Evolutionary conservation across 2,888 invertebrate species (phyloP).

Genomic region (Chloromyia formosa): DNA sequence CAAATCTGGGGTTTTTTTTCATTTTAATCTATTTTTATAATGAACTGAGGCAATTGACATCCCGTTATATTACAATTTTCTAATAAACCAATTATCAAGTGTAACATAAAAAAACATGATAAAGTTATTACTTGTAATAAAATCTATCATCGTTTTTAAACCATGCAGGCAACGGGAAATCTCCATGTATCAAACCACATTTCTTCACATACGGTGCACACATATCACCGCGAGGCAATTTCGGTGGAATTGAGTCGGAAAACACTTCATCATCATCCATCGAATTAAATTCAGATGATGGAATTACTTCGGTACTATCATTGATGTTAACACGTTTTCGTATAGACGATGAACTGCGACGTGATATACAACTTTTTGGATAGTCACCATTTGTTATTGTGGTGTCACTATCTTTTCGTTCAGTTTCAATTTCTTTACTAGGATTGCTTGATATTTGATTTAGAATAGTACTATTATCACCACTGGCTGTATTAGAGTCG

Average conservation of each 20-base stretch:
- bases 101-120: conserved; percentile 25
- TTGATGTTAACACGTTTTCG: conserved; percentile 63
- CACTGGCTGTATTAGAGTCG: neutral
- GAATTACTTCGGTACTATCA: conserved; percentile 61
- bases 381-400: conserved; percentile 50
- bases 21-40: too few species aligned
- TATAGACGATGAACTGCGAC: conserved; percentile 61
- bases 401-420: conserved; percentile 11
- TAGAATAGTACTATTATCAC: conserved; percentile 23
- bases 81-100: neutral
- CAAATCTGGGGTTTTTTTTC: too few species aligned
- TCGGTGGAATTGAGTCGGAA: conserved; percentile 65
- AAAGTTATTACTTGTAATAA: conserved; percentile 59
- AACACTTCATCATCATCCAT: conserved; percentile 73
- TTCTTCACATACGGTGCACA: conserved; percentile 65
- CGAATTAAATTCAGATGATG: conserved; percentile 57
- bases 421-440: neutral
- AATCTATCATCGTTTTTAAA: conserved; percentile 63
- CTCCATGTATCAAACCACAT: conserved; percentile 55
- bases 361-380: conserved; percentile 61
- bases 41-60: too few species aligned
- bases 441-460: conserved; percentile 5
- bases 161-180: conserved; percentile 64
- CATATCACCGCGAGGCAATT: conserved; percentile 64
- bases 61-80: too few species aligned